Percentiles rank a stretch among this genome's conserved stretches.
Evolutionary conservation across 2,113 vertebrate genomes (phyloP).

Genomic region (Petromus typicus): DNA sequence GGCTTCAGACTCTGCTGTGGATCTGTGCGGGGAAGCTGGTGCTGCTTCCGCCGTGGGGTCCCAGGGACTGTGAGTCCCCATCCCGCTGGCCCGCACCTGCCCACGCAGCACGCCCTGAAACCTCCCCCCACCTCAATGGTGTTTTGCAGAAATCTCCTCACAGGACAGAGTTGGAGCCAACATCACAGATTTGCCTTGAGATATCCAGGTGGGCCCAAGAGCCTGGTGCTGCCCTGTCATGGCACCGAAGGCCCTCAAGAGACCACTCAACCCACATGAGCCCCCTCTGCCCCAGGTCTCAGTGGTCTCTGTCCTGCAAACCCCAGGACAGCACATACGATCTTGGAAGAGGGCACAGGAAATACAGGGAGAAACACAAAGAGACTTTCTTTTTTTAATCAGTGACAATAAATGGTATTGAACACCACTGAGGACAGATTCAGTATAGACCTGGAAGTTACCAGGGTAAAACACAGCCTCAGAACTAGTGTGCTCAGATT

Average conservation of each 20-base stretch:
- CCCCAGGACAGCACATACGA: not conserved
- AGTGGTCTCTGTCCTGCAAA: not conserved
- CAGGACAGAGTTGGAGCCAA: not conserved
- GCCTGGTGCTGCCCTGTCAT: rapidly evolving
- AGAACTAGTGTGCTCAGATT: not conserved
- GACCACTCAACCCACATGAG: rapidly evolving
- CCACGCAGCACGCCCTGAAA: rapidly evolving
- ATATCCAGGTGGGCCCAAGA: not conserved
- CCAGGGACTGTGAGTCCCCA: not conserved
- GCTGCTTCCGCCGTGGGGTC: not conserved
- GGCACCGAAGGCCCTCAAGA: not conserved
- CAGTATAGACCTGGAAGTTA: rapidly evolving
- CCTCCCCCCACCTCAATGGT: not conserved
- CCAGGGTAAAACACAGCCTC: not conserved
- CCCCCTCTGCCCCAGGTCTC: not conserved
- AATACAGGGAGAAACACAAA: not conserved
- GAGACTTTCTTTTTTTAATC: not conserved
- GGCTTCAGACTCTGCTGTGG: not conserved
- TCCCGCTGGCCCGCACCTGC: not conserved
- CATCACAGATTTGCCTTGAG: not conserved
- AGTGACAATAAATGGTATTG: not conserved
- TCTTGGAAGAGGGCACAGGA: not conserved
- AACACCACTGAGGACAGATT: not conserved
- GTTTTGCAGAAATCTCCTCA: not conserved
- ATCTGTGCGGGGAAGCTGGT: not conserved